Evolutionary conservation across 1,140 invertebrate species (phyloP).

Genomic region (Armadillidium nasatum): DNA sequence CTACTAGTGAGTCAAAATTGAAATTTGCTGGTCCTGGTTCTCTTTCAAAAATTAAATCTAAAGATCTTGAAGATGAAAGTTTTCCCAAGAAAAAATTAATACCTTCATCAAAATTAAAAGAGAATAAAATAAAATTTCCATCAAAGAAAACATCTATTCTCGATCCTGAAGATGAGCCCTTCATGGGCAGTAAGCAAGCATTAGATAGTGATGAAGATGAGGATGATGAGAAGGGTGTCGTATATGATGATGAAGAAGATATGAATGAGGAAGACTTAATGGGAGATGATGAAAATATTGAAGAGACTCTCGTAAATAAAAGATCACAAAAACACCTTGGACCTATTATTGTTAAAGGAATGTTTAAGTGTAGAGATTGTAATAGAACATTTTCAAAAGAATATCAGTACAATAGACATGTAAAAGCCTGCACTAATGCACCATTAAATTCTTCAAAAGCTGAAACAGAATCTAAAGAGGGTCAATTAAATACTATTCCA

Average conservation of each 20-base stretch:
- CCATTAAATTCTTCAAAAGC: conserved; percentile 27
- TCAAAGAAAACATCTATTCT: conserved; percentile 23
- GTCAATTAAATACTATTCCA: conserved; percentile 6
- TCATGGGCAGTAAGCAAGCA: conserved; percentile 9
- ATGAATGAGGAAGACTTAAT: conserved; percentile 18
- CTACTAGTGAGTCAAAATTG: background rate
- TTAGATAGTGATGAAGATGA: conserved; percentile 27
- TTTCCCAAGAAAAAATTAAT: background rate
- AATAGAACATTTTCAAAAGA: conserved; percentile 30
- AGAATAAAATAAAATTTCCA: conserved; percentile 16
- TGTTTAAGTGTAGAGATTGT: conserved; percentile 29
- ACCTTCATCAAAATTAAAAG: conserved; percentile 16
- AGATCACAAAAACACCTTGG: conserved; percentile 27
- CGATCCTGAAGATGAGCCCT: conserved; percentile 22
- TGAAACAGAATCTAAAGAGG: conserved; percentile 15
- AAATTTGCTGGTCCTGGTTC: background rate
- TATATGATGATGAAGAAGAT: conserved; percentile 30
- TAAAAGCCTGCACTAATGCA: conserved; percentile 29
- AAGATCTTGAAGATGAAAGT: background rate
- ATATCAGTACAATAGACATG: conserved; percentile 29
- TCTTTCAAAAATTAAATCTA: background rate
- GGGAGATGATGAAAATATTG: conserved; percentile 19
- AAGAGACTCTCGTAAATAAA: conserved; percentile 24
- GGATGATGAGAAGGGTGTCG: conserved; percentile 23
- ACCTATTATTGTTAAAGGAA: conserved; percentile 25